These are phyloP conservation scores for Pectinophora gossypiella DNA, from an alignment of 1,140 invertebrate genomes.

Conservation along the genomic window DNA sequence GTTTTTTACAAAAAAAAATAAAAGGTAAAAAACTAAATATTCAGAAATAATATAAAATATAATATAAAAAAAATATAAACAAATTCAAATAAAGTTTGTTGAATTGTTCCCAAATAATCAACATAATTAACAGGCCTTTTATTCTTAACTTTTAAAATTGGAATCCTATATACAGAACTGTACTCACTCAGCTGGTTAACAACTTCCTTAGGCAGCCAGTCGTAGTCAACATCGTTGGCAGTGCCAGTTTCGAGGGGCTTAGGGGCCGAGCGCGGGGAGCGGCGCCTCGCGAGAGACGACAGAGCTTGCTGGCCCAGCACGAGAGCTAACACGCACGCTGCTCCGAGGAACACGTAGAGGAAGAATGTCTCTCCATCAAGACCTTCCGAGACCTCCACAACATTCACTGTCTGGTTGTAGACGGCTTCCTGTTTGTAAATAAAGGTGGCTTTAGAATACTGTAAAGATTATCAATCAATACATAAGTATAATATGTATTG, in stretches of 20 bases:
- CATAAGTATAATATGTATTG: too few species aligned
- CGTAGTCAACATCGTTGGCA: constrained; percentile 96
- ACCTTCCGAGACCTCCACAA: constrained; percentile 97
- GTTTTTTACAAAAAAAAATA: too few species aligned
- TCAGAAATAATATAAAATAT: too few species aligned
- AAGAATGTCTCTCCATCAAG: constrained; percentile 99
- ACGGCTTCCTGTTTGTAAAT: constrained; percentile 86
- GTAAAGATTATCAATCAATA: too few species aligned
- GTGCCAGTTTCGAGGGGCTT: constrained; percentile 87
- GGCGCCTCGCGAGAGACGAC: constrained; percentile 83
- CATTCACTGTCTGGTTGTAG: constrained; percentile 98
- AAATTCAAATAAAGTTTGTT: too few species aligned
- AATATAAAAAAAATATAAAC: too few species aligned
- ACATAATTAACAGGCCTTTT: too few species aligned
- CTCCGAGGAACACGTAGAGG: constrained; percentile 95
- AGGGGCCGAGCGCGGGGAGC: constrained; percentile 75
- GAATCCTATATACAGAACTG: too few species aligned
- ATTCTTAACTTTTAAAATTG: too few species aligned
- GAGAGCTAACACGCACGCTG: constrained; percentile 89
- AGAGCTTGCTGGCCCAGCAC: constrained; percentile 94
- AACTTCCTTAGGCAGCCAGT: constrained; percentile 97
- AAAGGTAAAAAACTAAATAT: too few species aligned
- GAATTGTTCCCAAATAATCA: too few species aligned
- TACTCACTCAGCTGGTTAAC: constrained; percentile 88
- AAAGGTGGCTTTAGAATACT: not conserved